Base-by-base conservation (phyloP, 2,113 vertebrate species). In the Camelus dromedarius region DNA sequence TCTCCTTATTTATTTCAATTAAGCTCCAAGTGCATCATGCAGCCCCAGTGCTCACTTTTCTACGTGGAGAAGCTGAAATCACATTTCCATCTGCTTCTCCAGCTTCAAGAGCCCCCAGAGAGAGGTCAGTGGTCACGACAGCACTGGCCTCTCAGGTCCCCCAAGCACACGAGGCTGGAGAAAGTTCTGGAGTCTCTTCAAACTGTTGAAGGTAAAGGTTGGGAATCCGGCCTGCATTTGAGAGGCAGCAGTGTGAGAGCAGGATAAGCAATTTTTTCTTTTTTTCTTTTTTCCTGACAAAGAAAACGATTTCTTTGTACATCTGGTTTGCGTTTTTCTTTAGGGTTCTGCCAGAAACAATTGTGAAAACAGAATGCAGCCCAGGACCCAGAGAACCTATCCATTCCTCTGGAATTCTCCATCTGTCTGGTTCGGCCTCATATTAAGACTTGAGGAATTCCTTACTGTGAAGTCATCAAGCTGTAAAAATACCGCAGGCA, bases 311-410 rank as follows among this genome's bases (percentile, higher is more conserved):
- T 98, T 98, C 95, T 97, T 98, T 85, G 96, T 98, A 98, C 99
- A 99, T 98, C 99, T 99, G 98, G 98, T 98, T 98, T 98, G 96
- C 97, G 95, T 99, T 99, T 99, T 98, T 98, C 97, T 98, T 98
- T 97, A 96, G 91, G 94, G 80, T 98, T 98, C 98, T 98, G 98
- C 98, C 98, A 99, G 98, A 98, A 99, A 97, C 97, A 98, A 98
- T 98, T 98, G 96, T 95, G 97, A 97, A 98, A 98, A 98, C 96
- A 98, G 98, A 98, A 98, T 52, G 75, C 97, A 98, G 98, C 98
- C 97, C 96, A 0, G 52, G 98, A 97, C 46, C 0, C 95, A 98
- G 96, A 38, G 79, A 96, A 98, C 98, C 96, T 97, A 89, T 98
- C 97, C 96, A 97, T 98, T 97, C 96, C 97, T 97, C 93, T 98